Evolutionary conservation across 2,113 vertebrate species (phyloP), one percentile per base, ranked within the genome.

Genomic region (Oceanodroma tethys): DNA sequence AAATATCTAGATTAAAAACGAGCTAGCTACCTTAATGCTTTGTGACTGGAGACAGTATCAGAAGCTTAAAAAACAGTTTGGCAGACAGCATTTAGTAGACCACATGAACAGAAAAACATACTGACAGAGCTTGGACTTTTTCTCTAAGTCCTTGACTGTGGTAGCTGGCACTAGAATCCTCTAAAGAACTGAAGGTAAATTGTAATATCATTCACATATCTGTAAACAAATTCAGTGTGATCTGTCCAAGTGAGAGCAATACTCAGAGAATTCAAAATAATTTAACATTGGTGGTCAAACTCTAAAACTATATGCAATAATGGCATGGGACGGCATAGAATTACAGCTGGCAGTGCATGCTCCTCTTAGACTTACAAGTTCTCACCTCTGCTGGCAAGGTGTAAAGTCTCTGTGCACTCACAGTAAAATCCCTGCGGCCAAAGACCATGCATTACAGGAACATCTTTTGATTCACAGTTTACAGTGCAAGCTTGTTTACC

Each of bases 221-320:
- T 91, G 71, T 65, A 95, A 96, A 95, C 55, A 95, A 98, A 95
- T 93, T 81, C 97, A 95, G 83, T 80, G 92, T 84, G 84, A 88
- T 75, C 10, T 10, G 34, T 92, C 70, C 93, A 94, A 95, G 84
- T 52, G 84, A 62, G 71, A 87, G 78, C 82, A 97, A 88, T 45
- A 88, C 13, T 73, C 82, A 89, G 91, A 93, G 84, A 96, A 95
- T 81, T 82, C 50, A 65, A 97, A 97, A 96, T 94, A 80, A 95
- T 95, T 92, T 88, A 59, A 88, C 48, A 47, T 48, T 75, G 50
- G 85, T 86, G 86, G 93, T 96, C 96, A 97, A 53, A 94, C 78
- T 94, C 87, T 94, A 86, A 81, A 84, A 87, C 45, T n/a, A 26
- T 79, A 78, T 40, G 36, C 32, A 88, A 81, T 70, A 87, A 82